These are phyloP conservation scores for Incurvaria masculella DNA, from an alignment of 2,888 invertebrate species.

Conservation along the genomic window DNA sequence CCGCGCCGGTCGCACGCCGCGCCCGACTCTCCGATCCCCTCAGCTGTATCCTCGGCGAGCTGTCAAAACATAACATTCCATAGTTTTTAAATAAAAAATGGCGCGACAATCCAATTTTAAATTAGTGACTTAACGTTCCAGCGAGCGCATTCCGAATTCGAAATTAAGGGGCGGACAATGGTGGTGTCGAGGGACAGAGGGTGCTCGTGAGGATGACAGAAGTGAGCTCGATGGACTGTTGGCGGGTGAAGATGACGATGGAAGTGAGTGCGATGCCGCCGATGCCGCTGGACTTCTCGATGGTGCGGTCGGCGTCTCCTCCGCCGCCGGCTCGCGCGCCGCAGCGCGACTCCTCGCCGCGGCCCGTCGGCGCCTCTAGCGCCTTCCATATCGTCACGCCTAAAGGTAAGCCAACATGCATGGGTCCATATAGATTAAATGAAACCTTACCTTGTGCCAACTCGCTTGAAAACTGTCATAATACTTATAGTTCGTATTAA, in stretches of 20 bases:
- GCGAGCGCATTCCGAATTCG: conserved; percentile 17
- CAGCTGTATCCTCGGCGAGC: background rate
- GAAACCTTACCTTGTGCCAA: too few species aligned
- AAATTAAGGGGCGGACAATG: conserved; percentile 8
- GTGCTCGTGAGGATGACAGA: background rate
- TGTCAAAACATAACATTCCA: background rate
- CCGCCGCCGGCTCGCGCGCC: conserved; percentile 32
- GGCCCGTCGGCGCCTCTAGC: conserved; percentile 47
- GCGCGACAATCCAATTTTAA: background rate
- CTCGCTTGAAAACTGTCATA: too few species aligned
- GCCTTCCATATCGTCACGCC: conserved; percentile 67
- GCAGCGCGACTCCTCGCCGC: conserved; percentile 38
- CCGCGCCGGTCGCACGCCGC: conserved; percentile 44
- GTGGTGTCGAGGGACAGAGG: conserved; percentile 17
- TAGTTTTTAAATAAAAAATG: background rate
- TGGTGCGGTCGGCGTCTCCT: conserved; percentile 41
- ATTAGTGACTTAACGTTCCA: background rate
- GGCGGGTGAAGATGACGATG: conserved; percentile 39
- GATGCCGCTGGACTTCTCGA: conserved; percentile 67
- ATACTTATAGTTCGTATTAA: too few species aligned
- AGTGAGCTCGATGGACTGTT: background rate
- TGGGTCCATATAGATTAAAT: background rate
- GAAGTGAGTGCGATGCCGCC: conserved; percentile 60
- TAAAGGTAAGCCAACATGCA: too few species aligned
- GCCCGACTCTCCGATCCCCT: background rate